Evolutionary conservation across 2,888 invertebrate species (phyloP).

Genomic region (Cosmopolites sordidus): DNA sequence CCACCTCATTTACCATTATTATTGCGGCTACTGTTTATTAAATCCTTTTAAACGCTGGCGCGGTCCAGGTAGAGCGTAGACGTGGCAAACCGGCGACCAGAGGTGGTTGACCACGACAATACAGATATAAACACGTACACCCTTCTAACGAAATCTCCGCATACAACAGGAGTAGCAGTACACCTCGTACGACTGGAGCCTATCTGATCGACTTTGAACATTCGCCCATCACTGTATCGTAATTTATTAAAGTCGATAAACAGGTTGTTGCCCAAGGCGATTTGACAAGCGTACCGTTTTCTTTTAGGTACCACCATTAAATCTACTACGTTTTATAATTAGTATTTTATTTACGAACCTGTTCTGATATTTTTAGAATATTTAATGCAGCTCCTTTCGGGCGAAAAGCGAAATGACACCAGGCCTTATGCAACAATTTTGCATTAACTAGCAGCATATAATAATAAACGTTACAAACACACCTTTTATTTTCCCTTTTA

Average conservation of each 20-base stretch:
- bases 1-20: conserved; percentile 27
- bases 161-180: conserved; percentile 29
- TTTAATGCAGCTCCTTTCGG: conserved; percentile 15
- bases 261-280: conserved; percentile 32
- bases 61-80: conserved; percentile 31
- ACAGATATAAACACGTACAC: conserved; percentile 37
- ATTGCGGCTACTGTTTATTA: conserved; percentile 26
- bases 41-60: conserved; percentile 17
- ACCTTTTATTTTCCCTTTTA: too few relatives aligned
- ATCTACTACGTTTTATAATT: conserved; percentile 26
- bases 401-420: conserved; percentile 14
- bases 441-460: too few relatives aligned
- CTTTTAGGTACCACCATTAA: conserved; percentile 25
- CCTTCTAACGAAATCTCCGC: conserved; percentile 40
- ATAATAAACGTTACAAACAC: too few relatives aligned
- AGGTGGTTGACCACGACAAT: conserved; percentile 47
- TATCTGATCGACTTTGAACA: conserved; percentile 32
- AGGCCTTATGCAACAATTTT: conserved; percentile 18
- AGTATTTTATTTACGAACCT: conserved; percentile 22
- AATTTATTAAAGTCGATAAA: conserved; percentile 33
- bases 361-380: conserved; percentile 25
- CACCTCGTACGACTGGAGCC: conserved; percentile 34
- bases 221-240: conserved; percentile 27
- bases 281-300: conserved; percentile 26
- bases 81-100: conserved; percentile 40